Conservation (phyloP, 1,140 invertebrate species). For the Temnothorax curvispinosus region DNA sequence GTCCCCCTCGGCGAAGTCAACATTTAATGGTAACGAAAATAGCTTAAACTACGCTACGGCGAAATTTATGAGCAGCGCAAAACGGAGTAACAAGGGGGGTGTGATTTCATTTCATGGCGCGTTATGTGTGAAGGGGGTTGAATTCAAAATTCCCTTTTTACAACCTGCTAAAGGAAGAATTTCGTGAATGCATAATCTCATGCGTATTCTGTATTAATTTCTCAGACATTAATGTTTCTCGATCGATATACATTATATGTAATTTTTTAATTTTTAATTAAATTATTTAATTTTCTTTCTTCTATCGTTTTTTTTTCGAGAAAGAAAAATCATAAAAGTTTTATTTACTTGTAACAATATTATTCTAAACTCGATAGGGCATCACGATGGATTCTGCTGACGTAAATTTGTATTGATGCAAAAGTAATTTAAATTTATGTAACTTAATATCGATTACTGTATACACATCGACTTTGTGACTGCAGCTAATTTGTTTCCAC, state of each 20-base stretch:
- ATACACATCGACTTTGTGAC: background rate
- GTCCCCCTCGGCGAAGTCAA: slow-evolving; percentile 27
- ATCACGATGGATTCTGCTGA: no score
- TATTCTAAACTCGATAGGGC: background rate
- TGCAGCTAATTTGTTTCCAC: slow-evolving; percentile 24
- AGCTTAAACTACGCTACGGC: slow-evolving; percentile 48
- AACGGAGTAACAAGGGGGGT: slow-evolving; percentile 39
- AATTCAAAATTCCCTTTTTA: slow-evolving; percentile 17
- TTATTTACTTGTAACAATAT: background rate
- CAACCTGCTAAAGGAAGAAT: background rate
- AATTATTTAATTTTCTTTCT: background rate
- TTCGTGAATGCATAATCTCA: background rate
- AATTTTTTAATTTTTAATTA: background rate
- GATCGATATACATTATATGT: background rate
- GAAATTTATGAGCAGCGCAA: slow-evolving; percentile 48
- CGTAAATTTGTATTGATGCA: background rate
- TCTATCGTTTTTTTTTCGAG: background rate
- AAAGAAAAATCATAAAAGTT: background rate
- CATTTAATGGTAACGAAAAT: slow-evolving; percentile 53
- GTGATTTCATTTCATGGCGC: slow-evolving; percentile 59
- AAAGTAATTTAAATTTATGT: slow-evolving; percentile 16
- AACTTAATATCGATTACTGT: slow-evolving; percentile 20
- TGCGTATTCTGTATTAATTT: background rate
- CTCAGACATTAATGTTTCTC: background rate
- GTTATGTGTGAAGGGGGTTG: slow-evolving; percentile 27